Percentiles rank a stretch among this genome's conserved stretches.
phyloP scores from a whole-genome alignment of 2,888 invertebrate genomes.

The Aporophyla nigra region DNA sequence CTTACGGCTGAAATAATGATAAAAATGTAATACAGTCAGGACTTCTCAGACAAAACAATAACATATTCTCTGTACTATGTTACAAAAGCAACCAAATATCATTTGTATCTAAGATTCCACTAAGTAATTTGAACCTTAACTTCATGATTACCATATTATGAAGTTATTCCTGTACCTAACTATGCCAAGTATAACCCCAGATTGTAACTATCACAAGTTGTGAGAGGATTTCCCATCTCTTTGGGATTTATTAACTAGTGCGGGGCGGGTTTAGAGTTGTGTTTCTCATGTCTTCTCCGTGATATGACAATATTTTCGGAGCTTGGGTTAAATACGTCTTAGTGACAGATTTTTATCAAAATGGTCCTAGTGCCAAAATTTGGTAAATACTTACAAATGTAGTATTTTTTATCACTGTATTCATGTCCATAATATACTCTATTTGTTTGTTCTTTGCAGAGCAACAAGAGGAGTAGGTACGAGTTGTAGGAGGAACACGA shows the following conservation, averaged over 20 bases:
- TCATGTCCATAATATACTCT: no score
- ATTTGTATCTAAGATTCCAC: conserved; percentile 11
- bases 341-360: neutral
- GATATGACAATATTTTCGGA: neutral
- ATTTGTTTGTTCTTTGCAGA: no score
- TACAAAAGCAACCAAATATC: neutral
- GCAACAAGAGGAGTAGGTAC: no score
- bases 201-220: conserved; percentile 53
- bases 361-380: neutral
- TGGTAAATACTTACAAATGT: no score
- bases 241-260: conserved; percentile 43
- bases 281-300: neutral
- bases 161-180: conserved; percentile 20
- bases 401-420: no score
- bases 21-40: no score
- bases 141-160: conserved; percentile 44
- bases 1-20: no score
- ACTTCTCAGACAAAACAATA: no score
- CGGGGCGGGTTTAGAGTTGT: neutral
- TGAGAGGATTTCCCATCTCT: conserved; percentile 30
- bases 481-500: no score
- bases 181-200: conserved; percentile 7
- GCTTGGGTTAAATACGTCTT: neutral
- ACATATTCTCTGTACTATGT: neutral
- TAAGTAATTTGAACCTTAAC: conserved; percentile 24